Base-by-base conservation (phyloP, 1,140 invertebrate species). In the Calycopis cecrops region DNA sequence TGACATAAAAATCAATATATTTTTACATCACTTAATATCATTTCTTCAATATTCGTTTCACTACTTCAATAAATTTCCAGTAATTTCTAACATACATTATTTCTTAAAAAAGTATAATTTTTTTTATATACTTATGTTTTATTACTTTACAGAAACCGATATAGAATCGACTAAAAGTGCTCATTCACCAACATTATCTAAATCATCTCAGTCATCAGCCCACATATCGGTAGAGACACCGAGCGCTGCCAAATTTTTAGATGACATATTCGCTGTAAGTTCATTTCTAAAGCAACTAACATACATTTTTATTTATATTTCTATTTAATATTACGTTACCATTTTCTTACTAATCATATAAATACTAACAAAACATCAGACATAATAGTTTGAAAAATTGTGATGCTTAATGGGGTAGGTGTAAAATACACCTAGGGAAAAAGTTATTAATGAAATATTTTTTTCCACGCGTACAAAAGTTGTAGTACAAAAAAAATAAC, bases 211-310 rank as follows among this genome's bases (percentile, higher is more conserved):
- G 55, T 74, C 76, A 17, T 73, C 72, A 52, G 60, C 73, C 35
- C 71, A 79, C 47, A 62, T 84, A 54, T 71, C 76, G 48, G 66
- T 86, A 61, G 62, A 81, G 69, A 80, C 80, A 62, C 79, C 78
- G 54, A 71, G 52, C 57, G 75, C 73, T 50, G 79, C 80, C 48
- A 73, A 76, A 74, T 55, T 86, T 37, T 65, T 86, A 56, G 79
- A 76, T 54, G 83, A 79, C 48, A 84, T 86, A 51, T 70, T 86
- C 50, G 69, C 80, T 57, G 83, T 86, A 77, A 86, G 83, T 84
- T 71, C 70, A 76, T 72, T 44, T 38, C 18, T 37, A 42, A 42
- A 17, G 16, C 12, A n/a, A 44, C 17, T 7, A 0, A 37, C 35
- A 9, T 37, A 37, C 1, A 10, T 2, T 2, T 37, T n/a, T 3